Evolutionary conservation across 2,888 invertebrate genomes (phyloP).

Genomic region (Athetis lepigone): DNA sequence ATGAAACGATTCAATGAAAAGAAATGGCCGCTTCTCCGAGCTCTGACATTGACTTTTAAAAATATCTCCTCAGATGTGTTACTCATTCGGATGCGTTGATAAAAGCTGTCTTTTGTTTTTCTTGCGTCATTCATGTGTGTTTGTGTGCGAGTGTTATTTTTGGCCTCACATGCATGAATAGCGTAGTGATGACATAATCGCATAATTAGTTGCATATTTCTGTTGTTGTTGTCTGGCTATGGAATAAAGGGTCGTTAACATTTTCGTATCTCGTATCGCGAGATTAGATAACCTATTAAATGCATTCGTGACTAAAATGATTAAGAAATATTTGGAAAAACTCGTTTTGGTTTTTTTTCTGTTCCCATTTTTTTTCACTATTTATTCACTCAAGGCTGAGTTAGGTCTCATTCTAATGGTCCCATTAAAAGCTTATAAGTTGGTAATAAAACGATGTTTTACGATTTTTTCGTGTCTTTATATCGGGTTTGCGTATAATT

Average conservation of each 20-base stretch:
- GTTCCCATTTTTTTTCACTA: background rate
- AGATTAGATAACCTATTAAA: slow-evolving; percentile 37
- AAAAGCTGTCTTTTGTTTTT: slow-evolving; percentile 56
- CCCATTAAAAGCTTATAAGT: background rate
- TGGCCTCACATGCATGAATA: slow-evolving; percentile 39
- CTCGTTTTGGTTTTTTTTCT: background rate
- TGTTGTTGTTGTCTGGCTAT: slow-evolving; percentile 39
- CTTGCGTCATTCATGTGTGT: slow-evolving; percentile 44
- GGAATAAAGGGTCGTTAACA: slow-evolving; percentile 35
- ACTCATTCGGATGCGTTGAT: slow-evolving; percentile 50
- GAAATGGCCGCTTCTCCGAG: slow-evolving; percentile 48
- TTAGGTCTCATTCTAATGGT: too few species aligned
- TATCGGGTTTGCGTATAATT: background rate
- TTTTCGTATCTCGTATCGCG: slow-evolving; percentile 35
- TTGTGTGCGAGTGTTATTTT: slow-evolving; percentile 49
- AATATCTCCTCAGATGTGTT: slow-evolving; percentile 44
- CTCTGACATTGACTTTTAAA: slow-evolving; percentile 54
- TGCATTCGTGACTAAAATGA: slow-evolving; percentile 21
- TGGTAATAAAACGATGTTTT: too few species aligned
- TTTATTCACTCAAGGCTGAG: background rate
- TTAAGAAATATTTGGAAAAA: background rate
- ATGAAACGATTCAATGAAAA: slow-evolving; percentile 64
- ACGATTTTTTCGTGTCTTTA: background rate
- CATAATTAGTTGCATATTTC: slow-evolving; percentile 53
- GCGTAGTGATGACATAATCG: slow-evolving; percentile 51